Base-by-base conservation (phyloP, 2,888 invertebrate genomes). In the Drosophila prolongata region DNA sequence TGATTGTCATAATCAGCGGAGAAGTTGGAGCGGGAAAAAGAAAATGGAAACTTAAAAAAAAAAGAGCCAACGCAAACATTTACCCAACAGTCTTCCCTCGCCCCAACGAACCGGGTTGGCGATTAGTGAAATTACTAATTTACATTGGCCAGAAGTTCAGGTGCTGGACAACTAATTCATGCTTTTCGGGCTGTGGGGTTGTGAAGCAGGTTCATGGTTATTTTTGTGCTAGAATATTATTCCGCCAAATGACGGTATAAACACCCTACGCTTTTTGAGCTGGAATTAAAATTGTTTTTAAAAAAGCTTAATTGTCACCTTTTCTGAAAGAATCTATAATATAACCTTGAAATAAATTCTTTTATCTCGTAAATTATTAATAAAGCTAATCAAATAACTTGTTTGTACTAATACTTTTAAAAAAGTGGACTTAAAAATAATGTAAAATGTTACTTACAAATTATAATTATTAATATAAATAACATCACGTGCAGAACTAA, bases 71-170 rank as follows among this genome's bases (percentile, higher is more conserved):
- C 43, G 50, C 37, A 59, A 69, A 68, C 43, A 75, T 56, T 75
- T 53, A 53, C 42, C 38, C 8, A 6, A 13, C 30, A 13, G 35
- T 35, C 30, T 10, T 14, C 13, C 34, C 2, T 6, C 10, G 43
- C 19, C 10, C 3, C 24, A 42, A 24, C 30, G 34, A 65, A 58
- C 68, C 52, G 52, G 52, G 43, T 67, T 35, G 46, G 49, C 44
- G 50, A 59, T 73, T 73, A 68, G 75, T 56, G 27, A 47, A 59
- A 58, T 75, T 75, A 59, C 35, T 67, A 55, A 75, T 67, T 75
- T 67, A 67, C 58, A 55, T 75, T 46, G 44, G 38, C 46, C 57
- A 69, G 59, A 30, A 30, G 49, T 44, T 52, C 60, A 70, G 71
- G 59, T 49, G 57, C 27, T 43, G 38, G 44, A n/a, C n/a, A 27